Conservation (phyloP, 2,797 vertebrate genomes). For the Chaenodraco wilsoni region DNA sequence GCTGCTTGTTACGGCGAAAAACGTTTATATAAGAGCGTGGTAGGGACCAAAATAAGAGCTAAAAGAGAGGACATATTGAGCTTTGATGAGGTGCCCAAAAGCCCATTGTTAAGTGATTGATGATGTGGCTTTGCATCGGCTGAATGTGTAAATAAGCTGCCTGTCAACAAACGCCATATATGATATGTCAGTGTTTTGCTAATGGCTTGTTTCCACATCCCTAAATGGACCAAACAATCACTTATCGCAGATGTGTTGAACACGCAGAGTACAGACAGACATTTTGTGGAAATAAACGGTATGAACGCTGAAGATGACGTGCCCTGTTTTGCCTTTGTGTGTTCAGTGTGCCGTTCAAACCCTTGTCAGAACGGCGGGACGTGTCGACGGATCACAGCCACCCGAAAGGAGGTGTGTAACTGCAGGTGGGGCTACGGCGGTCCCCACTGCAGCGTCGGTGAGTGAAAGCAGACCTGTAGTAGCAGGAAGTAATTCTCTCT, state of each 20-base stretch:
- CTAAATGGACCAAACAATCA: no score
- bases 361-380: constrained; percentile 89
- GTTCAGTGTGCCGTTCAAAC: constrained; percentile 85
- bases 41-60: not conserved
- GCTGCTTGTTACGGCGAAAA: no score
- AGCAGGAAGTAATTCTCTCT: not conserved
- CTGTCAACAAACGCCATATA: not conserved
- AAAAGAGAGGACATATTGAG: not conserved
- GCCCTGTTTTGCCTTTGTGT: constrained; percentile 32
- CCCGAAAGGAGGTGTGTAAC: constrained; percentile 83
- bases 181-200: not conserved
- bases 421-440: constrained; percentile 85
- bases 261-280: not conserved
- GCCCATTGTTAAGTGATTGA: no score
- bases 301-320: not conserved
- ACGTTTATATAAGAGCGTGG: not conserved
- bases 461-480: constrained; percentile 61
- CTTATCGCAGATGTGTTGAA: not conserved
- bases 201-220: not conserved
- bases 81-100: no score
- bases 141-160: no score
- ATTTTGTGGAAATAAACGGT: not conserved
- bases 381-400: constrained; percentile 85
- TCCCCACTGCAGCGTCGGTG: constrained; percentile 88
- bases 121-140: no score